Evolutionary conservation across 2,113 vertebrate species (phyloP).

Genomic region (Oryzias javanicus): DNA sequence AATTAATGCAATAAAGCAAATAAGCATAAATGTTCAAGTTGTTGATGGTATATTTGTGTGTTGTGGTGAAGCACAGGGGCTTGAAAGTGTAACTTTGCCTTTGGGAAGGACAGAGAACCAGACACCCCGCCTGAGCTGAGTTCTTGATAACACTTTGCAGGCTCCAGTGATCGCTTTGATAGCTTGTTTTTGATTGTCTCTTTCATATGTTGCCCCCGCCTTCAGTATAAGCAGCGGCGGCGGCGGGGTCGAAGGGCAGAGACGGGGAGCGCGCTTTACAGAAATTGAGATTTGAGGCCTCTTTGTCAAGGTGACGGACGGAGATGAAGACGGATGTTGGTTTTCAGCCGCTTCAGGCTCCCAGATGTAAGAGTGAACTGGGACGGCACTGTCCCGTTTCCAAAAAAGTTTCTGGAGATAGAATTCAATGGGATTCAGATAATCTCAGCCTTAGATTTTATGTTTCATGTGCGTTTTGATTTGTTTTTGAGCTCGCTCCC

Average conservation of each 20-base stretch:
- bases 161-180: conserved; percentile 62
- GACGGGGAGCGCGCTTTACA: conserved; percentile 8
- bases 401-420: no score
- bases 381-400: no score
- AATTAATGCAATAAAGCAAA: not conserved
- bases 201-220: conserved; percentile 59
- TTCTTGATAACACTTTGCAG: conserved; percentile 69
- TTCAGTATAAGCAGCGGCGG: conserved; percentile 14
- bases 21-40: not conserved
- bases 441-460: no score
- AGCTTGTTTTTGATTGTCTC: conserved; percentile 60
- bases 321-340: conserved; percentile 18
- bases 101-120: conserved; percentile 71
- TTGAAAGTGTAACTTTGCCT: conserved; percentile 78
- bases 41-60: conserved; percentile 56
- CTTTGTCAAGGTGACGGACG: conserved; percentile 36
- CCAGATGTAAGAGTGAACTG: conserved; percentile 1
- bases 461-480: no score
- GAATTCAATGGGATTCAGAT: no score
- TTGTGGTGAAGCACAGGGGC: conserved; percentile 58
- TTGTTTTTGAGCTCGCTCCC: no score
- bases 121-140: conserved; percentile 60
- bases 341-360: conserved; percentile 28
- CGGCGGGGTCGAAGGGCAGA: conserved; percentile 42
- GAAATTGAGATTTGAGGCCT: conserved; percentile 31